Conservation (phyloP, 2,113 vertebrate species). For the Malaclemys terrapin region DNA sequence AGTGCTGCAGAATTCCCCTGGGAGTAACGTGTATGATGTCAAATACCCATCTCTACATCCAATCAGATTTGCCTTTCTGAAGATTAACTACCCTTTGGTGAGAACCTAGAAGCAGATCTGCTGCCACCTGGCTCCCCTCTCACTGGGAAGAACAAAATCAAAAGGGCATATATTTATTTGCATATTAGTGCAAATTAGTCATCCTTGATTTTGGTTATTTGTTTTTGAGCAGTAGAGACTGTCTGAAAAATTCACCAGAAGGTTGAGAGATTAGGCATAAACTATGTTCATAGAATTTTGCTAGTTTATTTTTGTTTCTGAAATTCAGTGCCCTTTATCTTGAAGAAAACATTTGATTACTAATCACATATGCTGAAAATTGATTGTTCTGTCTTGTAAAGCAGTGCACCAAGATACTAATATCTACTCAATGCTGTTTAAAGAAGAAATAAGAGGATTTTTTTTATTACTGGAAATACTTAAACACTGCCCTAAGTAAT, state of each 20-base stretch:
- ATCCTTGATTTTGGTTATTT: not conserved
- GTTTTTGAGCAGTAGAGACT: not conserved
- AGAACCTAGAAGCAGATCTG: not conserved
- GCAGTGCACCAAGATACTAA: not conserved
- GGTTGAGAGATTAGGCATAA: not conserved
- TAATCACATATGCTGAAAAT: not conserved
- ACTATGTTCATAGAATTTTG: not conserved
- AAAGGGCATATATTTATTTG: not conserved
- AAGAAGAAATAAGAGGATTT: not conserved
- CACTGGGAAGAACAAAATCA: not conserved
- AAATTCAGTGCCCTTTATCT: not conserved
- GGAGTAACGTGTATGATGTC: not conserved
- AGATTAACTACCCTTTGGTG: not conserved
- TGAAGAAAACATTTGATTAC: not conserved
- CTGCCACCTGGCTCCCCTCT: not conserved
- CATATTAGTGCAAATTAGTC: not conserved
- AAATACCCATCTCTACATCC: not conserved
- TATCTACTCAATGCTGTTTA: not conserved
- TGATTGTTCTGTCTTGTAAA: not conserved
- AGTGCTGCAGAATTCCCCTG: too few species aligned
- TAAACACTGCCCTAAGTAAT: not conserved
- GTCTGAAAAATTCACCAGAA: not conserved
- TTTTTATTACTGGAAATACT: not conserved
- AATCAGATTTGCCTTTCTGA: not conserved
- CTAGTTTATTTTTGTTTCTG: not conserved